Evolutionary conservation across 1,140 invertebrate genomes (phyloP).

Genomic region (Tetramorium alpestre): DNA sequence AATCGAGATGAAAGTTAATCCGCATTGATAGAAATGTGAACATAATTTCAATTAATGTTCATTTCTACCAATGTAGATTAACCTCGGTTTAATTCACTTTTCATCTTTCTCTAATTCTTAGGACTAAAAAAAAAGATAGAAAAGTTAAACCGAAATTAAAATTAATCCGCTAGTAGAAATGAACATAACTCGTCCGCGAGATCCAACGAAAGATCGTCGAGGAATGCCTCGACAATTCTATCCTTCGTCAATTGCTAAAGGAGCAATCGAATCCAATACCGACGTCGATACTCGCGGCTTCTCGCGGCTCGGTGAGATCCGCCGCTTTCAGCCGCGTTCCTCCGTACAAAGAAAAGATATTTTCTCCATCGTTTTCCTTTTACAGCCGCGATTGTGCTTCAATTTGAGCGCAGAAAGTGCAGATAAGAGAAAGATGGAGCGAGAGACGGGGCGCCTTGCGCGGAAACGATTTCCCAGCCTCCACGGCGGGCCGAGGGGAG

Average conservation of each 20-base stretch:
- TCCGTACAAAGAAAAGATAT: not conserved
- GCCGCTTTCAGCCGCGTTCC: not conserved
- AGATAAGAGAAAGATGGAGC: not conserved
- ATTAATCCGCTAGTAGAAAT: no score
- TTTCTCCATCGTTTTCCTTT: not conserved
- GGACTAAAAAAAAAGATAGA: no score
- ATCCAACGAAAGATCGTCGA: no score
- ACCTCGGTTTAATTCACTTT: no score
- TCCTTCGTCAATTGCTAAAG: not conserved
- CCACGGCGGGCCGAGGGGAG: not conserved
- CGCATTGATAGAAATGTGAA: no score
- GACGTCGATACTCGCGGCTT: not conserved
- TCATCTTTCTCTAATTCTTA: no score
- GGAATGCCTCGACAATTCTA: no score
- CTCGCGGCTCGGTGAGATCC: not conserved
- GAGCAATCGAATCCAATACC: not conserved
- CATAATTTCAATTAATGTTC: no score
- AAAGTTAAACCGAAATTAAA: no score
- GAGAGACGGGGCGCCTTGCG: not conserved
- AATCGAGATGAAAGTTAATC: no score
- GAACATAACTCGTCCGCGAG: no score
- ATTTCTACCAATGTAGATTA: no score
- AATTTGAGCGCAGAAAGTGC: constrained; percentile 17
- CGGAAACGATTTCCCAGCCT: constrained; percentile 12
- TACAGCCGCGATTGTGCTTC: not conserved